Conservation (phyloP, 92 coral and sea anemone species). For the Phenganax stokvisi region DNA sequence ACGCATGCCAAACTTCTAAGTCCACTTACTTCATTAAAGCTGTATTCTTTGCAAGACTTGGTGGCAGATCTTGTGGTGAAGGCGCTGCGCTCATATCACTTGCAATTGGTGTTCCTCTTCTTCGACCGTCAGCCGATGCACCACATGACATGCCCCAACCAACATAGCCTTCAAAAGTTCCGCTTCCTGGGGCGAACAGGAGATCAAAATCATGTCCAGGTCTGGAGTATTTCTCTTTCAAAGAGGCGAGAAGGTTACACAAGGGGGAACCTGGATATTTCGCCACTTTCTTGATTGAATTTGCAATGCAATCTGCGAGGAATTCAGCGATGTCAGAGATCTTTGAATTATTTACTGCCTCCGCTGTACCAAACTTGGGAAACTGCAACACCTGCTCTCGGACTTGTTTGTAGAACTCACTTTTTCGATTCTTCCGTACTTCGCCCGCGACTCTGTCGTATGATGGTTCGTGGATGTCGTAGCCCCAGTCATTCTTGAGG, state of each 20-base stretch:
- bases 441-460: conserved; percentile 55
- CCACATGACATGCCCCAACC: conserved; percentile 66
- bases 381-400: conserved; percentile 51
- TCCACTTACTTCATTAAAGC: conserved; percentile 52
- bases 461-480: conserved; percentile 58
- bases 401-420: conserved; percentile 57
- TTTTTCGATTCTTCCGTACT: conserved; percentile 54
- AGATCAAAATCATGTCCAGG: conserved; percentile 52
- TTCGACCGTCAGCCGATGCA: conserved; percentile 75
- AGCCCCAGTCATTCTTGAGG: conserved; percentile 71
- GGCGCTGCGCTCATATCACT: conserved; percentile 61
- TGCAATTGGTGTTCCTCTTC: conserved; percentile 53
- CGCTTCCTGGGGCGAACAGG: conserved; percentile 58
- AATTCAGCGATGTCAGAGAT: conserved; percentile 52
- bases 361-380: conserved; percentile 68
- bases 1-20: no score
- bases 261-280: conserved; percentile 58
- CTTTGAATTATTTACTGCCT: conserved; percentile 45
- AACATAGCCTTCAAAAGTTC: conserved; percentile 74
- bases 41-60: conserved; percentile 35
- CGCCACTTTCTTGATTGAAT: conserved; percentile 43
- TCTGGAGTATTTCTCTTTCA: conserved; percentile 59
- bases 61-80: conserved; percentile 53
- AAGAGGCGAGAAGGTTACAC: conserved; percentile 37
- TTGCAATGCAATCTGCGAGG: conserved; percentile 26